Conservation (phyloP, 1,140 invertebrate genomes). For the Drosophila albomicans region DNA sequence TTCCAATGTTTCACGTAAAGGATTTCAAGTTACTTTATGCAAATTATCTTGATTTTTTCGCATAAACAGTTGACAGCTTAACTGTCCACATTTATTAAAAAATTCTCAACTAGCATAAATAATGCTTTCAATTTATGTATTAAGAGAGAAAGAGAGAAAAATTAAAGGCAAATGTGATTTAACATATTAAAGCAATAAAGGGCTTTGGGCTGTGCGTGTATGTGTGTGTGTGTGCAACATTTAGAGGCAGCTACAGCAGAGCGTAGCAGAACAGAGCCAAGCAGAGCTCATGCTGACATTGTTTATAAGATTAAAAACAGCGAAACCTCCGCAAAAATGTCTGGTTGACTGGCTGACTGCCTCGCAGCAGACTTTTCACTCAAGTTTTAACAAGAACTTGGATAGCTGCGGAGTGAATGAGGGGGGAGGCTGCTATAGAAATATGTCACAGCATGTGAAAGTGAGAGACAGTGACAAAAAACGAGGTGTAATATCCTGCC, state of each 20-base stretch:
- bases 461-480: slow-evolving; percentile 75
- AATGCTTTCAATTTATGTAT: slow-evolving; percentile 11
- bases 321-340: slow-evolving; percentile 57
- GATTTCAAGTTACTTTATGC: neutral
- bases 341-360: slow-evolving; percentile 50
- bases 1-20: neutral
- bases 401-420: slow-evolving; percentile 1
- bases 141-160: slow-evolving; percentile 33
- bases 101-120: slow-evolving; percentile 21
- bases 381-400: slow-evolving; percentile 25
- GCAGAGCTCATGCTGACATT: slow-evolving; percentile 69
- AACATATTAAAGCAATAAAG: slow-evolving; percentile 77
- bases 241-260: slow-evolving; percentile 38
- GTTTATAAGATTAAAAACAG: slow-evolving; percentile 71
- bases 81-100: slow-evolving; percentile 22
- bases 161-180: slow-evolving; percentile 46
- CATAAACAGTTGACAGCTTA: neutral
- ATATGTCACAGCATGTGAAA: slow-evolving; percentile 80
- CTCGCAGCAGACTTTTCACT: slow-evolving; percentile 54
- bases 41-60: neutral
- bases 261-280: slow-evolving; percentile 2
- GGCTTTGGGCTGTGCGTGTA: slow-evolving; percentile 16
- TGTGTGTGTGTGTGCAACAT: slow-evolving; percentile 46
- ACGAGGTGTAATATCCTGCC: slow-evolving; percentile 78
- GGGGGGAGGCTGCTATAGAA: slow-evolving; percentile 60